Evolutionary conservation across 2,113 vertebrate genomes (phyloP).

Genomic region (Tympanuchus pallidicinctus): DNA sequence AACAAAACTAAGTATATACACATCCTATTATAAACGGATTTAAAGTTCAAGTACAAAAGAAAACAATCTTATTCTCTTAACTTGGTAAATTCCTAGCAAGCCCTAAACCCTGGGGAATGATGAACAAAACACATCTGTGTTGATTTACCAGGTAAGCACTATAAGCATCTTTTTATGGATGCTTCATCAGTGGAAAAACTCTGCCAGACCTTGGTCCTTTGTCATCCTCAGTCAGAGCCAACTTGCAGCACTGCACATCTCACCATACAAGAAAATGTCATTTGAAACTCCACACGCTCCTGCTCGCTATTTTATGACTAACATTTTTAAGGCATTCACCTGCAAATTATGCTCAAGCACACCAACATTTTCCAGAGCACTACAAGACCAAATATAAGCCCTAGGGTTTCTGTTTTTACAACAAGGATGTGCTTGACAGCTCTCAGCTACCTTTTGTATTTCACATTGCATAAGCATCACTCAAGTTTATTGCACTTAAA

Average conservation of each 20-base stretch:
- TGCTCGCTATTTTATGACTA: background rate
- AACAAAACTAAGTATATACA: background rate
- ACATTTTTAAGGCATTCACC: background rate
- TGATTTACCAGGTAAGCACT: background rate
- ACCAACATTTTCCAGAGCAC: background rate
- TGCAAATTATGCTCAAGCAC: background rate
- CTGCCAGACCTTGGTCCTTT: background rate
- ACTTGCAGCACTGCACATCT: background rate
- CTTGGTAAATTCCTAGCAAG: conserved; percentile 4
- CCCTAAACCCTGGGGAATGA: background rate
- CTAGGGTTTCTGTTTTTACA: background rate
- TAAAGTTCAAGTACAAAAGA: background rate
- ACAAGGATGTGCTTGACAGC: background rate
- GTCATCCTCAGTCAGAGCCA: background rate
- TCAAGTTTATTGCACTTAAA: background rate
- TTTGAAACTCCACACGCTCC: background rate
- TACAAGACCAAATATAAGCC: background rate
- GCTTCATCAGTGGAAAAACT: background rate
- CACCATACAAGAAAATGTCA: background rate
- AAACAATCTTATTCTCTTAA: conserved; percentile 17
- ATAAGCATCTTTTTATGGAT: background rate
- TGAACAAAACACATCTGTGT: background rate
- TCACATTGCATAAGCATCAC: background rate
- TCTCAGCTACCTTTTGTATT: background rate
- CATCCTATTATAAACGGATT: background rate